Percentiles rank a stretch among this genome's conserved stretches.
phyloP scores from a whole-genome alignment of 2,888 invertebrate species.

The Alsophila aescularia region DNA sequence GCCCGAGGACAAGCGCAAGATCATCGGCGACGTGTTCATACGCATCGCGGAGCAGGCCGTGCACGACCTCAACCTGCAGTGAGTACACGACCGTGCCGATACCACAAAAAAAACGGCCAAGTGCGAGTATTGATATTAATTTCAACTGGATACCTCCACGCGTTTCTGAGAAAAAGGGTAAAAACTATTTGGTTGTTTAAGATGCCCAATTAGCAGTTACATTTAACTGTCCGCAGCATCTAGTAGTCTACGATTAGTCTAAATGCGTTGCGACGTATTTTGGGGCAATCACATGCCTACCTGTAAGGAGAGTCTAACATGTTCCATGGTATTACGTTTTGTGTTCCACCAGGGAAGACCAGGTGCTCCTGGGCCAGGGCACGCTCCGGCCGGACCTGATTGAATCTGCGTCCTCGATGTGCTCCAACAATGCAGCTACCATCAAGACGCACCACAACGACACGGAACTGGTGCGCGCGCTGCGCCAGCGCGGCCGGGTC shows the following conservation, averaged over 20 bases:
- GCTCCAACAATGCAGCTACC: conserved; percentile 94
- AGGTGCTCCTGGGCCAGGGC: conserved; percentile 97
- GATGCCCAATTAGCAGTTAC: no score
- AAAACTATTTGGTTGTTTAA: no score
- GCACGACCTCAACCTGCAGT: conserved; percentile 91
- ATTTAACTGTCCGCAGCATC: no score
- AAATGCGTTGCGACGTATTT: no score
- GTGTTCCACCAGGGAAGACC: conserved; percentile 87
- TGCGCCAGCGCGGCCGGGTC: conserved; percentile 91
- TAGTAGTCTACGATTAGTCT: no score
- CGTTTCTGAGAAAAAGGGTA: no score
- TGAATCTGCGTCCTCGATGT: conserved; percentile 96
- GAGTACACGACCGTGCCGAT: conserved; percentile 38
- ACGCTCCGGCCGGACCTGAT: conserved; percentile 99
- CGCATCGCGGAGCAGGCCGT: conserved; percentile 96
- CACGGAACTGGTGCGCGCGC: conserved; percentile 94
- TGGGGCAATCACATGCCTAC: no score
- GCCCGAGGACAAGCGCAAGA: conserved; percentile 99
- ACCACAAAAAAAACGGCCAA: no score
- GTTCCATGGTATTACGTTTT: no score
- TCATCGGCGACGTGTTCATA: conserved; percentile 99
- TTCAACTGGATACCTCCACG: no score
- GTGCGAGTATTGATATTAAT: no score
- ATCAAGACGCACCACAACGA: conserved; percentile 99
- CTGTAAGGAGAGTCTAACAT: no score